phyloP scores from a whole-genome alignment of 30 jellyfish, hydroid and myxozoan genomes.

The Chironex yamaguchii region DNA sequence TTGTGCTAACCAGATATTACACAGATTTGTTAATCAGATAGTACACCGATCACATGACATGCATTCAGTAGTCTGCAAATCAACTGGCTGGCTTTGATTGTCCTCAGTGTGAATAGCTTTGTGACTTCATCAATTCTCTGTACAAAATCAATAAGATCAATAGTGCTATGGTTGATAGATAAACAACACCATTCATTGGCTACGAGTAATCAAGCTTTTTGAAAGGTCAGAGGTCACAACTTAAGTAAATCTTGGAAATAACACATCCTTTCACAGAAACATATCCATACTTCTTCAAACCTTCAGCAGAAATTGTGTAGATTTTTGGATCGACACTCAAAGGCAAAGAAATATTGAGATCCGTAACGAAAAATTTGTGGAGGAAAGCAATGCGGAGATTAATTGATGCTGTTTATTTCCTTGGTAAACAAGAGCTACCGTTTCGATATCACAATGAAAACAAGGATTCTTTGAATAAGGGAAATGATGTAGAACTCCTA shows the following conservation, averaged over 20 bases:
- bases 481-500: background rate
- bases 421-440: conserved; percentile 31
- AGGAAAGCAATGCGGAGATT: conserved; percentile 29
- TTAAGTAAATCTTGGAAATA: conserved; percentile 10
- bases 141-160: no score
- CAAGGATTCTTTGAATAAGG: conserved; percentile 11
- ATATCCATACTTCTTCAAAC: background rate
- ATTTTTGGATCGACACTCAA: conserved; percentile 1
- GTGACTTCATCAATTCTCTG: no score
- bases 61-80: no score
- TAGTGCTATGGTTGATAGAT: no score
- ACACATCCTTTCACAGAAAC: conserved; percentile 31
- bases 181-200: no score
- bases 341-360: background rate
- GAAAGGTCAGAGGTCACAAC: no score
- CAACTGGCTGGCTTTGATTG: no score
- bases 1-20: no score
- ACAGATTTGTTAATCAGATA: no score
- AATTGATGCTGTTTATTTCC: conserved; percentile 37
- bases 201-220: no score
- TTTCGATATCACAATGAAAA: conserved; percentile 47
- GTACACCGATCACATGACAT: no score
- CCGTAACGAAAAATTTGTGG: conserved; percentile 10
- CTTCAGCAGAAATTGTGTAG: background rate
- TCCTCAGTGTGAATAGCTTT: no score